Evolutionary conservation across 37 sponge, comb jelly and placozoan genomes (phyloP).

Genomic region (Cladorhizidae sp.): DNA sequence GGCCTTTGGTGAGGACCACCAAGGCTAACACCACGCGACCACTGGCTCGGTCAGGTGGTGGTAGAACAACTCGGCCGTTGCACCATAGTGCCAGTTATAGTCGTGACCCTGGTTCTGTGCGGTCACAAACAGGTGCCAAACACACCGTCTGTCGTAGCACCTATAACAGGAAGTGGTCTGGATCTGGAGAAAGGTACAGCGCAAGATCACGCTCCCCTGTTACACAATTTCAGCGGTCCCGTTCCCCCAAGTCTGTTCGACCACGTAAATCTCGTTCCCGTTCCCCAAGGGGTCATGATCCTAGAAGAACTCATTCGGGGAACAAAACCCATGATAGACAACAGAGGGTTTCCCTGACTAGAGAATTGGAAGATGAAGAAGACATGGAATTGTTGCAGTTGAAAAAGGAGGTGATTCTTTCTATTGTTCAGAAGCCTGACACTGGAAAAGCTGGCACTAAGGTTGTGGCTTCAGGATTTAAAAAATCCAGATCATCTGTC

Average conservation of each 20-base stretch:
- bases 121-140: no score
- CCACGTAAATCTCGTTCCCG: background rate
- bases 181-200: background rate
- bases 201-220: background rate
- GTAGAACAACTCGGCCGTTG: no score
- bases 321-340: background rate
- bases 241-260: background rate
- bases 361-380: conserved; percentile 12
- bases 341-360: background rate
- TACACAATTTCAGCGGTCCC: background rate
- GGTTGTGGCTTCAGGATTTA: no score
- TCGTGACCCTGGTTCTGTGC: no score
- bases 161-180: background rate
- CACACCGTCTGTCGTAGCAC: background rate
- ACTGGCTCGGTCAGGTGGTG: no score
- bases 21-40: no score
- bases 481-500: no score
- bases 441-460: background rate
- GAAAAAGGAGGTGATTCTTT: conserved; percentile 50
- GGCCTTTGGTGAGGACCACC: no score
- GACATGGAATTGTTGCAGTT: conserved; percentile 50
- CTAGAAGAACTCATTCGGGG: background rate
- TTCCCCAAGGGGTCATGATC: background rate
- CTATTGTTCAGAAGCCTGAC: conserved; percentile 16
- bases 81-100: no score